A percentile compares a stretch with the other conserved stretches of the same genome.
These are phyloP conservation scores for Zaprionus camerounensis DNA, from an alignment of 1,140 invertebrate genomes.

Conservation along the genomic window DNA sequence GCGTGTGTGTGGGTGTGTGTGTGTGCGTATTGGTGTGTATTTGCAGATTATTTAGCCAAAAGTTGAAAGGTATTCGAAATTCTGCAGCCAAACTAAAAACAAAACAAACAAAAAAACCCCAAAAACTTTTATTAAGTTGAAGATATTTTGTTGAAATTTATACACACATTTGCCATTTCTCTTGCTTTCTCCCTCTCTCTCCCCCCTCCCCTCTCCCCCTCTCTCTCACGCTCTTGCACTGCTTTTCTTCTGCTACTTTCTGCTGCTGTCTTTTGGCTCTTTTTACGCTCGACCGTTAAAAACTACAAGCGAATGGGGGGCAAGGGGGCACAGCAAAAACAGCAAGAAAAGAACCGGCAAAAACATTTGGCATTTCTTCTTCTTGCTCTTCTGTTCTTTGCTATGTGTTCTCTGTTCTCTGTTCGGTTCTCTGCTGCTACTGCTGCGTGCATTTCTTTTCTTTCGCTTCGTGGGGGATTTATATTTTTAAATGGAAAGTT, in stretches of 20 bases:
- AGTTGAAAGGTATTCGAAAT: slow-evolving; percentile 75
- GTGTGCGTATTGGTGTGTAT: slow-evolving; percentile 60
- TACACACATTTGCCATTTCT: slow-evolving; percentile 77
- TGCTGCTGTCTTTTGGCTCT: slow-evolving; percentile 53
- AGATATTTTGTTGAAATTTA: slow-evolving; percentile 83
- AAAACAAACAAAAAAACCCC: slow-evolving; percentile 59
- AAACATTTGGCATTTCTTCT: slow-evolving; percentile 71
- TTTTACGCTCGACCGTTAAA: slow-evolving; percentile 62
- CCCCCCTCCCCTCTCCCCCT: neutral
- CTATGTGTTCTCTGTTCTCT: neutral
- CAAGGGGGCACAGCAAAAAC: slow-evolving; percentile 50
- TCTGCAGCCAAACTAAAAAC: slow-evolving; percentile 57
- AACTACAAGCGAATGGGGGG: slow-evolving; percentile 39
- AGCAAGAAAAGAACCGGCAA: slow-evolving; percentile 62
- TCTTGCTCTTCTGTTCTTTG: slow-evolving; percentile 27
- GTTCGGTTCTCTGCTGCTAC: neutral
- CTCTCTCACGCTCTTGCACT: slow-evolving; percentile 34
- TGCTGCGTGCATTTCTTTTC: slow-evolving; percentile 55
- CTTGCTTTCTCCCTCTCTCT: neutral
- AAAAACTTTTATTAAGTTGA: slow-evolving; percentile 82
- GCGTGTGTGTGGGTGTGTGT: slow-evolving; percentile 52
- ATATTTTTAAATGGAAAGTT: slow-evolving; percentile 82
- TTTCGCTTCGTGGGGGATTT: slow-evolving; percentile 63
- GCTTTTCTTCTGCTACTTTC: slow-evolving; percentile 16
- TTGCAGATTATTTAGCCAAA: slow-evolving; percentile 79